A percentile compares a stretch with the other conserved stretches of the same genome.
These are phyloP conservation scores for Megalonaias nervosa DNA, from an alignment of 1,140 invertebrate species.

Conservation along the genomic window DNA sequence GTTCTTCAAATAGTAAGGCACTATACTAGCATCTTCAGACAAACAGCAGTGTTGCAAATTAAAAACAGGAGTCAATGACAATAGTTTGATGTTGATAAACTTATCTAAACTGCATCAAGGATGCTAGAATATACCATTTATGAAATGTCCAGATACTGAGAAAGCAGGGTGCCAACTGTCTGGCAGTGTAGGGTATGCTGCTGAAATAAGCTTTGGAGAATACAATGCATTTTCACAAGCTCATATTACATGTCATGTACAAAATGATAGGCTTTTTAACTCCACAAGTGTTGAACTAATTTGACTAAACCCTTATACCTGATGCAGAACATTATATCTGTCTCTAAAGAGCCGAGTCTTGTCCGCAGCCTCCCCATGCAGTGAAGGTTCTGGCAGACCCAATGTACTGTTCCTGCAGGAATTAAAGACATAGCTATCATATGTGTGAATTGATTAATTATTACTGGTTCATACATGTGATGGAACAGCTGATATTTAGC, in stretches of 20 bases:
- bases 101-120: too few relatives aligned
- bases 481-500: too few relatives aligned
- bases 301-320: constrained; percentile 46
- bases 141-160: neutral
- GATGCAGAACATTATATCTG: constrained; percentile 73
- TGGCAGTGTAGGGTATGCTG: neutral
- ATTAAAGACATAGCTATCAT: constrained; percentile 10
- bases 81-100: too few relatives aligned
- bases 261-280: neutral
- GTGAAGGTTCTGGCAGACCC: constrained; percentile 66
- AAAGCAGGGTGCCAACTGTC: neutral
- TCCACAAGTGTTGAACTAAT: neutral
- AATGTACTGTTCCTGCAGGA: constrained; percentile 67
- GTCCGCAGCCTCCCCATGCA: constrained; percentile 79
- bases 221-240: too few relatives aligned
- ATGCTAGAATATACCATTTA: too few relatives aligned
- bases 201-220: neutral
- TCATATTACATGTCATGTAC: too few relatives aligned
- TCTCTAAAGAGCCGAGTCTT: constrained; percentile 84
- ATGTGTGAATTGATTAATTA: too few relatives aligned
- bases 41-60: too few relatives aligned
- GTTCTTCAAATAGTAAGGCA: too few relatives aligned
- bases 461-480: too few relatives aligned
- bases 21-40: too few relatives aligned
- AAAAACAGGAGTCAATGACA: too few relatives aligned